Base-by-base conservation (phyloP, 2,888 invertebrate genomes). In the Ethmia dodecea region DNA sequence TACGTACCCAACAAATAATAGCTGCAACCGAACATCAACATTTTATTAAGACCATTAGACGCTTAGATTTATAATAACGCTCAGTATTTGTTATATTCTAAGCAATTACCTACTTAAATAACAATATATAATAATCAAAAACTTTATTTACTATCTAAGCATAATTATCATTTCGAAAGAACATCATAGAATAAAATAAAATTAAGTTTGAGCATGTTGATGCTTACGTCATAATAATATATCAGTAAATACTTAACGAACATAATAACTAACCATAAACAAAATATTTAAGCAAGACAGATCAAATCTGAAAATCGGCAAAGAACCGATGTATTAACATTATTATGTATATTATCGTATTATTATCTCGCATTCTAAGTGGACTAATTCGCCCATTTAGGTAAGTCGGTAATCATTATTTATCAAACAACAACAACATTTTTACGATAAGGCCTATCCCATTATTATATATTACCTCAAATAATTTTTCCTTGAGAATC, bases 361-460 rank as follows among this genome's bases (percentile, higher is more conserved):
- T n/a, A n/a, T n/a, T n/a, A n/a, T n/a, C n/a, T n/a, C n/a, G n/a
- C n/a, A n/a, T n/a, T 20, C 20, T 20, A 20, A 20, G 2, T 9
- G 20, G 8, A 9, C 20, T 20, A 9, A n/a, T n/a, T n/a, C n/a
- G n/a, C n/a, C n/a, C n/a, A n/a, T n/a, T n/a, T n/a, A n/a, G n/a
- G n/a, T n/a, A n/a, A n/a, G n/a, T n/a, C n/a, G n/a, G n/a, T n/a
- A n/a, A 18, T 51, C 54, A 49, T 58, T 57, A 63, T 61, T 60
- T 64, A 64, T 60, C 57, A 65, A 70, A 70, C 69, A 69, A 67
- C 63, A 78, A 74, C 67, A 75, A 72, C 54, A 49, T 63, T 65
- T 64, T 64, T 66, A 39, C 57, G 52, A 61, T 69, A 74, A 75
- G 71, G 67, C 71, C 65, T 67, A 71, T 33, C 46, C 44, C 41